phyloP scores from a whole-genome alignment of 2,888 invertebrate species.

The Timema podura region DNA sequence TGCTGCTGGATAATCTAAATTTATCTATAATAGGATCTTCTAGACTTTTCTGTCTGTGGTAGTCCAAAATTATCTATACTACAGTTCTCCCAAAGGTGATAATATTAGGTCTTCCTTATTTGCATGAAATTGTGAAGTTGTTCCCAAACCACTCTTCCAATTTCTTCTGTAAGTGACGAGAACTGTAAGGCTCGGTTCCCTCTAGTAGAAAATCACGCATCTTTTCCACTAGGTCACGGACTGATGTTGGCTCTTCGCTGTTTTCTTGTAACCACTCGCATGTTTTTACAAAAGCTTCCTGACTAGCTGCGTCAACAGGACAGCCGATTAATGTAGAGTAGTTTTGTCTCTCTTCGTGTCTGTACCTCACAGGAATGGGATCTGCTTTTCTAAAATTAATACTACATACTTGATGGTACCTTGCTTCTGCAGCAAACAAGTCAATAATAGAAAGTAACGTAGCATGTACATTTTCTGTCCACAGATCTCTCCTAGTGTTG shows the following conservation, averaged over 20 bases:
- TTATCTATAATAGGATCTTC: conserved; percentile 4
- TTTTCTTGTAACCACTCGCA: conserved; percentile 7
- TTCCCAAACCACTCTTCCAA: conserved; percentile 1
- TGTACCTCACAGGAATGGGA: conserved; percentile 6
- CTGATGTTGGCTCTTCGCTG: background rate
- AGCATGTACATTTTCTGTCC: conserved; percentile 8
- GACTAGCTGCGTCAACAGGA: conserved; percentile 5
- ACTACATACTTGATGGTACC: conserved; percentile 8
- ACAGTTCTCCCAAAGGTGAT: conserved; percentile 9
- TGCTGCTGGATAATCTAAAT: conserved; percentile 12
- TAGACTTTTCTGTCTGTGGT: conserved; percentile 10
- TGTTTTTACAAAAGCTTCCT: conserved; percentile 10
- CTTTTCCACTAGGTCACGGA: background rate
- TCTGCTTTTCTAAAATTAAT: conserved; percentile 14
- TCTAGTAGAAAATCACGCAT: background rate
- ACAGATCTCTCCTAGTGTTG: conserved; percentile 13
- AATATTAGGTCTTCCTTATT: conserved; percentile 5
- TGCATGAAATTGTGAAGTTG: conserved; percentile 7
- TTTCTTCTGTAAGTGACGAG: conserved; percentile 11
- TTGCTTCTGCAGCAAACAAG: conserved; percentile 10
- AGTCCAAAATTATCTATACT: conserved; percentile 1
- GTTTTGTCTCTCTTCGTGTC: background rate
- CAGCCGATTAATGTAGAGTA: background rate
- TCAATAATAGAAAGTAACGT: conserved; percentile 4
- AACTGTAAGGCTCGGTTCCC: conserved; percentile 4